phyloP scores from a whole-genome alignment of 2,888 invertebrate genomes.

The Dione juno region DNA sequence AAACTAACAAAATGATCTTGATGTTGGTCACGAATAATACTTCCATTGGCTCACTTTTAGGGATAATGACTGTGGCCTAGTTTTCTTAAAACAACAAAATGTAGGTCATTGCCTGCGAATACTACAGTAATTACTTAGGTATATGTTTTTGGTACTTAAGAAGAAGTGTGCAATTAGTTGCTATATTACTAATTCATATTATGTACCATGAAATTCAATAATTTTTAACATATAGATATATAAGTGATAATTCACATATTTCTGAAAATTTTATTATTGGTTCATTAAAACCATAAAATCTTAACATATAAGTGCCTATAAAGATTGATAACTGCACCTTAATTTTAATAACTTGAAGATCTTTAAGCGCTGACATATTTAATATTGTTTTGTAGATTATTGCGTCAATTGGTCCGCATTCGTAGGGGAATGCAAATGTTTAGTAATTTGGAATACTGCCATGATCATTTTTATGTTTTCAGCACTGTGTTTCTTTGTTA shows the following conservation, averaged over 20 bases:
- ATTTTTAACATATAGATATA: too few relatives aligned
- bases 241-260: too few relatives aligned
- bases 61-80: background rate
- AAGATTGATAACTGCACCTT: background rate
- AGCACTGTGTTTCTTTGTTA: conserved; percentile 53
- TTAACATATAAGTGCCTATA: conserved; percentile 3
- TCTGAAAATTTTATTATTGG: too few relatives aligned
- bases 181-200: background rate
- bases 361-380: conserved; percentile 26
- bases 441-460: conserved; percentile 76
- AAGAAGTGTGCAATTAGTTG: background rate
- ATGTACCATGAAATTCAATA: too few relatives aligned
- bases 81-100: conserved; percentile 10
- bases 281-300: background rate
- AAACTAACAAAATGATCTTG: background rate
- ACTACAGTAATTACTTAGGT: background rate
- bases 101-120: background rate
- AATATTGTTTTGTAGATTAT: conserved; percentile 36
- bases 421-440: conserved; percentile 66
- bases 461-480: conserved; percentile 54
- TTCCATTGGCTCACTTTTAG: conserved; percentile 6
- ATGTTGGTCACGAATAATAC: background rate
- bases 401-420: conserved; percentile 67
- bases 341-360: conserved; percentile 22
- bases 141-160: background rate